Evolutionary conservation across 53 echinoderm and acorn worm genomes (phyloP).

Genomic region (Patiria pectinifera): DNA sequence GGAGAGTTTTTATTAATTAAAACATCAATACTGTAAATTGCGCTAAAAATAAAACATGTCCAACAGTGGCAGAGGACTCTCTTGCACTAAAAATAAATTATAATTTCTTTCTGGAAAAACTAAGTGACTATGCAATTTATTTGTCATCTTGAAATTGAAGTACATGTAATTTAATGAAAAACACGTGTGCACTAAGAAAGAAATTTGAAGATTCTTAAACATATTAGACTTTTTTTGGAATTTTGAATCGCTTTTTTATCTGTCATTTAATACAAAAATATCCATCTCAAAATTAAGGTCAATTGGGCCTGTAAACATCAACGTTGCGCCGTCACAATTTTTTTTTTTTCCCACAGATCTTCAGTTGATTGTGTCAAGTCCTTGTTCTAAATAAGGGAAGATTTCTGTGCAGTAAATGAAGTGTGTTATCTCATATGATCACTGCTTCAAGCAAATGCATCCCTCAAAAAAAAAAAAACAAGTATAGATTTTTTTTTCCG

Average conservation of each 20-base stretch:
- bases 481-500: constrained; percentile 41
- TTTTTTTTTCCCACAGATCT: neutral
- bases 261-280: neutral
- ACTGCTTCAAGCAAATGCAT: constrained; percentile 40
- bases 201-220: neutral
- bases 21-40: no score
- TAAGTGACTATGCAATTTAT: no score
- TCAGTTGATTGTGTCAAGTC: neutral
- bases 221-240: neutral
- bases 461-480: neutral
- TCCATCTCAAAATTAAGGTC: neutral
- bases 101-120: no score
- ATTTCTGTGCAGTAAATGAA: constrained; percentile 31
- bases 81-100: no score
- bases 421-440: constrained; percentile 58
- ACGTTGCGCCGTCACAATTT: neutral
- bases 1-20: no score
- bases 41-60: no score
- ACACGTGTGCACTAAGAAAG: no score
- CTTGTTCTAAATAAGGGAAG: neutral
- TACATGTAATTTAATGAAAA: no score
- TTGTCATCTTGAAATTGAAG: no score
- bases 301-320: neutral
- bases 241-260: neutral
- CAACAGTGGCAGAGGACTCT: no score